Percentiles rank a stretch among this genome's conserved stretches.
phyloP scores from a whole-genome alignment of 1,140 invertebrate species.

The Drosophila mojavensis region DNA sequence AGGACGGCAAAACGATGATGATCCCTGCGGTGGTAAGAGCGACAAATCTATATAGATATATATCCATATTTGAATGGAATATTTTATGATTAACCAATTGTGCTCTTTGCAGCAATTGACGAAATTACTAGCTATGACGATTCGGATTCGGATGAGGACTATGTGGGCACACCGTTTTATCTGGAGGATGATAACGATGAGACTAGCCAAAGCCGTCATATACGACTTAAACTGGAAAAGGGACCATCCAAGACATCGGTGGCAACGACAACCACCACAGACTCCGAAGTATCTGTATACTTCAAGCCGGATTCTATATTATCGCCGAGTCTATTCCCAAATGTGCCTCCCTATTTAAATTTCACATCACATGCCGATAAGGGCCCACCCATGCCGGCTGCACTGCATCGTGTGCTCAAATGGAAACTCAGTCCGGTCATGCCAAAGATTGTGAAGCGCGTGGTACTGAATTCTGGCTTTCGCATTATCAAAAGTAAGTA shows the following conservation, averaged over 20 bases:
- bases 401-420: slow-evolving; percentile 91
- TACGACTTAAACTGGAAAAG: slow-evolving; percentile 55
- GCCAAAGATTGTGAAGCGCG: slow-evolving; percentile 93
- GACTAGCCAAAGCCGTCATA: slow-evolving; percentile 70
- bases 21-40: slow-evolving; percentile 68
- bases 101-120: slow-evolving; percentile 60
- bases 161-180: slow-evolving; percentile 71
- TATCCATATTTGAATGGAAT: background rate
- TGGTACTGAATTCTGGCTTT: slow-evolving; percentile 93
- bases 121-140: slow-evolving; percentile 76
- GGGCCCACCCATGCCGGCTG: slow-evolving; percentile 87
- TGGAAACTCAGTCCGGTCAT: slow-evolving; percentile 97
- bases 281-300: slow-evolving; percentile 64
- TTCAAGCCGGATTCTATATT: slow-evolving; percentile 85
- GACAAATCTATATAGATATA: background rate
- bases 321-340: slow-evolving; percentile 90
- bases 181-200: slow-evolving; percentile 65
- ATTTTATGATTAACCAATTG: background rate
- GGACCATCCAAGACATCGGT: slow-evolving; percentile 54
- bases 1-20: slow-evolving; percentile 59
- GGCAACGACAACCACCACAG: slow-evolving; percentile 47
- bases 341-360: slow-evolving; percentile 95
- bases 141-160: slow-evolving; percentile 78
- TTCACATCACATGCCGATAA: slow-evolving; percentile 92
- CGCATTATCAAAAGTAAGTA: slow-evolving; percentile 90